Evolutionary conservation across 2,797 vertebrate species (phyloP), one percentile per base, ranked within the genome.

Genomic region (Falco concolor): DNA sequence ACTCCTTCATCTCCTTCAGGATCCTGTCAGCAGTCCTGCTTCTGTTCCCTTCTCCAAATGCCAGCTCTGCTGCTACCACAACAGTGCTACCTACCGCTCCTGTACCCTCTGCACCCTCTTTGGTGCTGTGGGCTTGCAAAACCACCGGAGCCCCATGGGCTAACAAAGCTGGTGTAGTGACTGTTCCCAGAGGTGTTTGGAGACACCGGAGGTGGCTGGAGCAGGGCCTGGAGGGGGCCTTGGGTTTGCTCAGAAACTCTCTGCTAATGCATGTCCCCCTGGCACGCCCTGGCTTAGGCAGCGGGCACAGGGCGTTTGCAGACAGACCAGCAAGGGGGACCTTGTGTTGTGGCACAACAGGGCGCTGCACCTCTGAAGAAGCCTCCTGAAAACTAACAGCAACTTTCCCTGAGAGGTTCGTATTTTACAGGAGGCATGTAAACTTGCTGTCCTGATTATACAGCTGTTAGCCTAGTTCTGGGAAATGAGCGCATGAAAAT

Each of bases 381-480:
- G 77, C 72, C 80, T 90, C 36, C 74, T 56, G 83, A 95, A 93
- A 95, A 83, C 91, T 74, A 94, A 57, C 60, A 89, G 84, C 67
- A 74, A 63, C 94, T 95, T 97, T 92, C 75, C 87, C 92, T 54
- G 83, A 73, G 90, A 94, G 84, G 60, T 52, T 91, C 0, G 3
- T 91, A 64, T 93, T 97, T 95, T 91, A 91, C 79, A 95, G 85
- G 87, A 96, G 92, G 53, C 88, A 78, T 64, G 61, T 90, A 92
- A 91, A 76, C 90, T 81, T 87, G 75, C 95, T 91, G 92, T 95
- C 93, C 95, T 96, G 93, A 96, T 94, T 97, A 96, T 96, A 96
- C 94, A 94, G 96, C 92, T 93, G 80, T 89, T 96, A 96, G 95
- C 96, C 96, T 97, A 97, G 93, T 97, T 97, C 95, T 97, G 93